A percentile compares a stretch with the other conserved stretches of the same genome.
These are phyloP conservation scores for Bursaphelenchus okinawaensis DNA, from an alignment of 2,888 invertebrate species.

Conservation along the genomic window DNA sequence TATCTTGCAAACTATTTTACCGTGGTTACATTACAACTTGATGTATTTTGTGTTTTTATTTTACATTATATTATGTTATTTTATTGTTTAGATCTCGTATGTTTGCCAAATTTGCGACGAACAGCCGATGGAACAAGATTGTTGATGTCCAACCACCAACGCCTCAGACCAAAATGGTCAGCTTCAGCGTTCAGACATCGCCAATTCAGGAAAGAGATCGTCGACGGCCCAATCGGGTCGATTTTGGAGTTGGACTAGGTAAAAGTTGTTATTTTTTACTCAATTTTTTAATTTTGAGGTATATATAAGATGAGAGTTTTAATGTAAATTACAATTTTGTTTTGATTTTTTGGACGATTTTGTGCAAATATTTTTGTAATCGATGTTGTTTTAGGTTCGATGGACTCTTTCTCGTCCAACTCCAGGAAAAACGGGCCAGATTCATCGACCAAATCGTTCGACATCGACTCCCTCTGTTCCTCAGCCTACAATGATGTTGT, in stretches of 20 bases:
- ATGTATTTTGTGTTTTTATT: not conserved
- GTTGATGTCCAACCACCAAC: slow-evolving; percentile 33
- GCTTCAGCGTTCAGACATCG: slow-evolving; percentile 25
- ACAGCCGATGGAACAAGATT: slow-evolving; percentile 36
- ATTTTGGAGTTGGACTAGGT: not conserved
- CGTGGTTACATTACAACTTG: not conserved
- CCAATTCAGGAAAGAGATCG: slow-evolving; percentile 18
- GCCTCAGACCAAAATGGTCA: slow-evolving; percentile 29
- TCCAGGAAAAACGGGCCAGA: slow-evolving; percentile 14
- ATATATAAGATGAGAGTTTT: no score
- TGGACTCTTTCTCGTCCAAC: slow-evolving; percentile 28
- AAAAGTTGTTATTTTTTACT: not conserved
- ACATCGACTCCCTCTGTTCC: slow-evolving; percentile 49
- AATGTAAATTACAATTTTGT: no score
- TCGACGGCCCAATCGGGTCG: not conserved
- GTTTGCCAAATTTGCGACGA: slow-evolving; percentile 36
- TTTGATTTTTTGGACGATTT: no score
- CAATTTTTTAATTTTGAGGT: no score
- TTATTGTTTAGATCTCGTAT: slow-evolving; percentile 25
- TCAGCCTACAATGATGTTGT: slow-evolving; percentile 46
- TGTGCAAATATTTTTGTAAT: no score
- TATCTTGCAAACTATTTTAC: not conserved
- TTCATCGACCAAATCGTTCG: slow-evolving; percentile 28
- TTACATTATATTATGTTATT: not conserved
- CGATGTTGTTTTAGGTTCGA: slow-evolving; percentile 18